phyloP scores from a whole-genome alignment of 2,113 vertebrate species.

The Psammodynastes pulverulentus region DNA sequence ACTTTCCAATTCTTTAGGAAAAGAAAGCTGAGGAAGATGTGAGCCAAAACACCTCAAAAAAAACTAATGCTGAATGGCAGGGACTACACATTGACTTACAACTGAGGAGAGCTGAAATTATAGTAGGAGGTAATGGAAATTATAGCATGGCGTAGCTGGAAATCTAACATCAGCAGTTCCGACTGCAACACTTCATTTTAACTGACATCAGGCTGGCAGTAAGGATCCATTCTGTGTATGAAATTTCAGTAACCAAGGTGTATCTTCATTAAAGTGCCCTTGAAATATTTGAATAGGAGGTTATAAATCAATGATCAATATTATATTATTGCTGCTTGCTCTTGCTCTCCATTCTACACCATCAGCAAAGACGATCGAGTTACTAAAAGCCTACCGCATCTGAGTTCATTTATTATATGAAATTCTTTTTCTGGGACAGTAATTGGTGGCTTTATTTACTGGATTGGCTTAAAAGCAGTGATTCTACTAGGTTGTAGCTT shows the following conservation, averaged over 20 bases:
- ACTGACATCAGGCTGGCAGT: neutral
- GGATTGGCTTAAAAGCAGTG: neutral
- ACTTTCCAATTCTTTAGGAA: neutral
- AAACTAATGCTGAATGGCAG: neutral
- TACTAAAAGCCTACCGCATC: neutral
- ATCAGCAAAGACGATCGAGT: constrained; percentile 2
- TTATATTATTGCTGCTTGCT: neutral
- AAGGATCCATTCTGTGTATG: neutral
- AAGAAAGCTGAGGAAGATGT: neutral
- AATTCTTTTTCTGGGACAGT: neutral
- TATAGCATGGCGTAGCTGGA: neutral
- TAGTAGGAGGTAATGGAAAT: neutral
- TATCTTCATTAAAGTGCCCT: constrained; percentile 3
- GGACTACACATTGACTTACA: neutral
- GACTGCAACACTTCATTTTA: constrained; percentile 4
- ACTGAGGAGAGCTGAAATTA: neutral
- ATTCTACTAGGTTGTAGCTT: neutral
- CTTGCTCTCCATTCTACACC: neutral
- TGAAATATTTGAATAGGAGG: neutral
- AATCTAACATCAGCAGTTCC: neutral
- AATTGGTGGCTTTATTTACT: neutral
- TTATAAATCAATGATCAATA: neutral
- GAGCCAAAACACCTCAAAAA: neutral
- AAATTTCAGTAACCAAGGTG: neutral
- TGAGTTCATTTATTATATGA: constrained; percentile 2